Percentiles rank a stretch among this genome's conserved stretches.
Evolutionary conservation across 64 coral and sea anemone species (phyloP).

Genomic region (Anthopleura sola): DNA sequence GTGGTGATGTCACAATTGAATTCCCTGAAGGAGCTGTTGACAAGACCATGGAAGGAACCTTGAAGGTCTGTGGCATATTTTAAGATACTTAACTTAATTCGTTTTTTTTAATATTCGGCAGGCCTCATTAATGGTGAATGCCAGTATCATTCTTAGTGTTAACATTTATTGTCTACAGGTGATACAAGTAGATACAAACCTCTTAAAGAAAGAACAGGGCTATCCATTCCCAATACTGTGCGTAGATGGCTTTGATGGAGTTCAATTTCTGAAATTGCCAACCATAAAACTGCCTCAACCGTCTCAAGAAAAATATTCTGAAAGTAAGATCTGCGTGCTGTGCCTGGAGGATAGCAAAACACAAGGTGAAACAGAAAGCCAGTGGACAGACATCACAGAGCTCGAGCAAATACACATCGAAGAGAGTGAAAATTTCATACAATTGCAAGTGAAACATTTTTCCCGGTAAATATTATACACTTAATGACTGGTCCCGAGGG

Average conservation of each 20-base stretch:
- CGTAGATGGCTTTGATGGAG: not conserved
- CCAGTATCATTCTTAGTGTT: not conserved
- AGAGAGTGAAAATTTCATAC: not conserved
- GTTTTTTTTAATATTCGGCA: not conserved
- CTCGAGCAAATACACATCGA: not conserved
- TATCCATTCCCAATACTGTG: not conserved
- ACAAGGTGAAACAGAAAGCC: not conserved
- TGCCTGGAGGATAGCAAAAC: not conserved
- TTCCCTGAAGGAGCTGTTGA: slow-evolving; percentile 10
- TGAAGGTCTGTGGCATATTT: not conserved
- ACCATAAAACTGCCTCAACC: not conserved
- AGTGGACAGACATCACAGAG: not conserved
- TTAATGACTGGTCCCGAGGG: too few species aligned
- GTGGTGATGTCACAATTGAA: not conserved
- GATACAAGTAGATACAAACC: not conserved
- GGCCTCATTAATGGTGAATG: not conserved
- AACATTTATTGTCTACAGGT: not conserved
- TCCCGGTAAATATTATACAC: not conserved
- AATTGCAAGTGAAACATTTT: not conserved
- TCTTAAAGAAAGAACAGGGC: not conserved
- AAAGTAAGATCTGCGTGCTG: not conserved
- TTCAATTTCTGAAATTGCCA: not conserved
- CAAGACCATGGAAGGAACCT: not conserved
- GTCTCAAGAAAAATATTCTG: not conserved
- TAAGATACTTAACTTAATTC: not conserved